Conservation (phyloP, 2,888 invertebrate species). For the Diarsia brunnea region DNA sequence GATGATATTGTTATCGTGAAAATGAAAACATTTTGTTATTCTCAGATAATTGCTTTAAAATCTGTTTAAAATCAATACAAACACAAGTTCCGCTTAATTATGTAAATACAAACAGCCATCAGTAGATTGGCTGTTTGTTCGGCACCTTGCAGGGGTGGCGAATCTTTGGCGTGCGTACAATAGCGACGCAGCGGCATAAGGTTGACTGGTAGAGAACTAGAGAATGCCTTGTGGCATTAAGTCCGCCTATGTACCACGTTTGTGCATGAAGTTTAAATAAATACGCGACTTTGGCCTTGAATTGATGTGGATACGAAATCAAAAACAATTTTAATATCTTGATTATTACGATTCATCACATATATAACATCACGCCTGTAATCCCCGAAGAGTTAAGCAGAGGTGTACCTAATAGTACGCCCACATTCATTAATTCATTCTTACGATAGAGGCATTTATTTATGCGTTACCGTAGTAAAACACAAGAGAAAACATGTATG, state of each 20-base stretch:
- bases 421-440: too few relatives aligned
- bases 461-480: neutral
- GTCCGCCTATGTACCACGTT: too few relatives aligned
- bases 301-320: neutral
- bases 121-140: constrained; percentile 35
- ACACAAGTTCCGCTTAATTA: constrained; percentile 47
- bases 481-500: neutral
- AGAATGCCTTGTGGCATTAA: too few relatives aligned
- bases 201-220: too few relatives aligned
- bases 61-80: constrained; percentile 33
- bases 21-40: neutral
- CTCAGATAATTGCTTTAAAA: constrained; percentile 13
- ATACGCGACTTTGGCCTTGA: neutral
- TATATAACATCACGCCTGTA: too few relatives aligned
- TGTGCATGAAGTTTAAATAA: too few relatives aligned
- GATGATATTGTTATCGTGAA: neutral
- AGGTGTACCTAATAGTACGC: too few relatives aligned
- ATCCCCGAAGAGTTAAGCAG: too few relatives aligned
- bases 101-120: constrained; percentile 52
- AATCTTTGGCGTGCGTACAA: neutral
- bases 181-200: too few relatives aligned
- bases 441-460: neutral
- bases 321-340: neutral
- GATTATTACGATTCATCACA: neutral
- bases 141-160: constrained; percentile 9